Conservation (phyloP, 2,113 vertebrate genomes). For the Aldabrachelys gigantea region DNA sequence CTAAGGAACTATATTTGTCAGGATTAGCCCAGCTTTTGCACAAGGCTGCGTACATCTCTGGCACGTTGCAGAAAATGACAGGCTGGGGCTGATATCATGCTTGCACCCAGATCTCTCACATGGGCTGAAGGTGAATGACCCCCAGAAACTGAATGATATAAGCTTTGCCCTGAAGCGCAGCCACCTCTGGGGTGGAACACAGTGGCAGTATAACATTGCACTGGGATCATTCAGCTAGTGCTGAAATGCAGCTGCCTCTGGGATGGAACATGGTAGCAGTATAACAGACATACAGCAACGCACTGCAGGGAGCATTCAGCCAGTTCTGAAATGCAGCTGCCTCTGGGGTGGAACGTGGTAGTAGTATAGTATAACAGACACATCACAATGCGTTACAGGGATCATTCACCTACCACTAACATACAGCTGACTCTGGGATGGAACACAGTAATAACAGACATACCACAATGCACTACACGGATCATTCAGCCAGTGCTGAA, state of each 20-base stretch:
- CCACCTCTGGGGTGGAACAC: neutral
- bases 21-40: no score
- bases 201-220: neutral
- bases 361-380: neutral
- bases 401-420: neutral
- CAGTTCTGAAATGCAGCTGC: neutral
- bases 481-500: rapidly evolving
- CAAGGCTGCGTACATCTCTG: no score
- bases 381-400: neutral
- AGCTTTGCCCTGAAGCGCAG: neutral
- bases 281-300: neutral
- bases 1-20: no score
- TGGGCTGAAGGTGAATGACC: no score
- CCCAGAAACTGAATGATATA: no score
- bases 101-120: no score
- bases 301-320: neutral
- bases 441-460: neutral
- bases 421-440: neutral
- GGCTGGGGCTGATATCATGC: no score
- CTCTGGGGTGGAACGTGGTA: neutral
- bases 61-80: no score
- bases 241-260: neutral
- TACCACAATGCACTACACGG: neutral
- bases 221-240: neutral
- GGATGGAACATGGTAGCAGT: neutral